A percentile compares a stretch with the other conserved stretches of the same genome.
phyloP scores from a whole-genome alignment of 2,888 invertebrate genomes.

The Colostygia pectinataria region DNA sequence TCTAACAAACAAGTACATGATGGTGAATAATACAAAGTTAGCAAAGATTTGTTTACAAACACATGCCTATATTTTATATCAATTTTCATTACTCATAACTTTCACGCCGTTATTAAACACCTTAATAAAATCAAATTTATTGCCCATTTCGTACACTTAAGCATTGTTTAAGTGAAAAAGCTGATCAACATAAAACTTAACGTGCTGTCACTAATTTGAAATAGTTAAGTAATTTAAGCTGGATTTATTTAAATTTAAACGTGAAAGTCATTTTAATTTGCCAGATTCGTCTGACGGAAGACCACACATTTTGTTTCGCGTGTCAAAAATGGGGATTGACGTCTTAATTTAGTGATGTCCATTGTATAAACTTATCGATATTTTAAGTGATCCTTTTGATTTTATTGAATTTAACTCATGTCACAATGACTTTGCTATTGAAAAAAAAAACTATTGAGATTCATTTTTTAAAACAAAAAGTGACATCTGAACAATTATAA shows the following conservation, averaged over 20 bases:
- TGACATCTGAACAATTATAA: too few species aligned
- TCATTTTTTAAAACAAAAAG: too few species aligned
- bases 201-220: conserved; percentile 26
- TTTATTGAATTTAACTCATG: too few species aligned
- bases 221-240: conserved; percentile 24
- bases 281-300: conserved; percentile 32
- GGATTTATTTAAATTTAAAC: conserved; percentile 33
- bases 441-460: too few species aligned
- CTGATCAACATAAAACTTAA: conserved; percentile 29
- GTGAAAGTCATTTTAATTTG: conserved; percentile 35
- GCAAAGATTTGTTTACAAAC: background rate
- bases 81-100: conserved; percentile 6
- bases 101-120: conserved; percentile 11
- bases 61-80: background rate
- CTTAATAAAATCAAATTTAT: conserved; percentile 22
- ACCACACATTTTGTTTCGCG: conserved; percentile 39
- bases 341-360: conserved; percentile 32
- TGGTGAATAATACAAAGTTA: too few species aligned
- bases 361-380: conserved; percentile 19
- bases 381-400: background rate
- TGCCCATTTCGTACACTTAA: conserved; percentile 27
- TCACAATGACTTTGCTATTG: too few species aligned
- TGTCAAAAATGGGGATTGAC: conserved; percentile 33
- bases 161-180: conserved; percentile 30
- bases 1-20: too few species aligned